phyloP scores from a whole-genome alignment of 2,888 invertebrate genomes.

The Pristionchus maxplancki region DNA sequence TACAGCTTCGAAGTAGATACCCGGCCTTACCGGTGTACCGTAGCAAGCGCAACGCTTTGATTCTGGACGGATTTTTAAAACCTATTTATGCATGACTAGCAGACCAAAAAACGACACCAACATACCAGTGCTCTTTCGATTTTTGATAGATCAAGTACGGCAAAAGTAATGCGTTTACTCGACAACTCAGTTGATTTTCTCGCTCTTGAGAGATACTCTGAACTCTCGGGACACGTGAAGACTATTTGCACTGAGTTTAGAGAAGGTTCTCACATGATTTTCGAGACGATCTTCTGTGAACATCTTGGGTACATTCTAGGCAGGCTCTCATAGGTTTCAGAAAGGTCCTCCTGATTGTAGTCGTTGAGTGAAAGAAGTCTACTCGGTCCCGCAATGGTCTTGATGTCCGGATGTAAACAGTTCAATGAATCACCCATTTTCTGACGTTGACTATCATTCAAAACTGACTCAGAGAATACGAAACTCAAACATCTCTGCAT shows the following conservation, averaged over 20 bases:
- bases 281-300: background rate
- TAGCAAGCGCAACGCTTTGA: no score
- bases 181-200: background rate
- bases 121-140: background rate
- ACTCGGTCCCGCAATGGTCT: background rate
- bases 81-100: no score
- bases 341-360: no score
- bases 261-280: slow-evolving; percentile 8
- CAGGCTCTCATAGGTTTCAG: background rate
- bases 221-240: background rate
- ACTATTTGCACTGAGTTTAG: background rate
- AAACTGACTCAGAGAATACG: background rate
- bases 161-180: background rate
- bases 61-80: no score
- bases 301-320: background rate
- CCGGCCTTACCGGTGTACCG: no score
- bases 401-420: background rate
- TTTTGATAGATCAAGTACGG: background rate
- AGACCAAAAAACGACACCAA: no score
- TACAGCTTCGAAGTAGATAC: no score
- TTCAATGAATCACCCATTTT: background rate
- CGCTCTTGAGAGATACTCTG: background rate
- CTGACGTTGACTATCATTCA: background rate
- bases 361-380: background rate
- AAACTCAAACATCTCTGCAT: background rate